These are phyloP conservation scores for Oryzias javanicus DNA, from an alignment of 2,113 vertebrate species.

Conservation along the genomic window DNA sequence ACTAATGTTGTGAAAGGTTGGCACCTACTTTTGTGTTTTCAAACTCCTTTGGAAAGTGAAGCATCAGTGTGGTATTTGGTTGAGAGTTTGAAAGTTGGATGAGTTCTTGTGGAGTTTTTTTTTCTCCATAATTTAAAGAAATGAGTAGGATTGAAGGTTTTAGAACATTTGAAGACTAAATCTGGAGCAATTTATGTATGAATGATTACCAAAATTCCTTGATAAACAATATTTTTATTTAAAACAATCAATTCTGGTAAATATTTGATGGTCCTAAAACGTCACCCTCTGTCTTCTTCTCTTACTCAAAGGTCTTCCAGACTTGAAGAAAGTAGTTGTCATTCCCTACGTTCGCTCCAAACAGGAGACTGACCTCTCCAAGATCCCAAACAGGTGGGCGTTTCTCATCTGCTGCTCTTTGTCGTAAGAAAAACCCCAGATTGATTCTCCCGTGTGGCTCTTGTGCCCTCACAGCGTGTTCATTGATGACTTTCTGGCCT, in stretches of 20 bases:
- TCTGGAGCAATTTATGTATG: neutral
- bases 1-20: constrained; percentile 87
- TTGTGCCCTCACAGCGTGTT: constrained; percentile 76
- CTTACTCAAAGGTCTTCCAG: constrained; percentile 82
- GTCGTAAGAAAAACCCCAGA: neutral
- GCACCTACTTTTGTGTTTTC: neutral
- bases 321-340: constrained; percentile 87
- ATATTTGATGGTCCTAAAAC: neutral
- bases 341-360: constrained; percentile 85
- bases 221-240: too few species aligned
- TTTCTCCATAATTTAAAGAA: too few species aligned
- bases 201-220: neutral
- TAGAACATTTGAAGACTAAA: neutral
- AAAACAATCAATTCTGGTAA: too few species aligned
- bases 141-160: neutral
- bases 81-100: too few species aligned
- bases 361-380: constrained; percentile 86
- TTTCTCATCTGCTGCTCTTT: neutral
- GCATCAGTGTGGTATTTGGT: too few species aligned
- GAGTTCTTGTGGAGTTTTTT: too few species aligned
- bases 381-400: constrained; percentile 83
- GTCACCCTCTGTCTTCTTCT: neutral
- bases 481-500: constrained; percentile 88
- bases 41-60: too few species aligned
- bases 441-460: neutral